Evolutionary conservation across 2,888 invertebrate species (phyloP).

Genomic region (Loripinus fragilis): DNA sequence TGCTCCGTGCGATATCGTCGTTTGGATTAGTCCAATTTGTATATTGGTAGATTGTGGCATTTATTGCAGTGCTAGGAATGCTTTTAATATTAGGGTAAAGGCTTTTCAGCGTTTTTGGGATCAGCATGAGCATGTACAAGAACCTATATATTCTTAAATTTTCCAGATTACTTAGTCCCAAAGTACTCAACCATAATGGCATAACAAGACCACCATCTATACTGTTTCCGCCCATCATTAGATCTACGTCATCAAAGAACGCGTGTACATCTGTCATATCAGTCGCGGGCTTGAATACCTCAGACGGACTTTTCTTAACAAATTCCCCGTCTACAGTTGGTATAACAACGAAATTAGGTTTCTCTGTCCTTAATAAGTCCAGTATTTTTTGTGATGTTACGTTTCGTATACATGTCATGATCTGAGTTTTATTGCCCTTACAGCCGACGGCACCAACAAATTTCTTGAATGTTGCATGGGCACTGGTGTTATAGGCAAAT

Average conservation of each 20-base stretch:
- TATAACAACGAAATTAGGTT: background rate
- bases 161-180: background rate
- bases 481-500: background rate
- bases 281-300: background rate
- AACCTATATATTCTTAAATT: background rate
- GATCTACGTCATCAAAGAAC: background rate
- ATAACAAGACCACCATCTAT: background rate
- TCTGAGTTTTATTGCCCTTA: background rate
- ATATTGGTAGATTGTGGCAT: background rate
- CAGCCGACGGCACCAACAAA: background rate
- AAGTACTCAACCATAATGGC: too few relatives aligned
- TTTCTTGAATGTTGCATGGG: background rate
- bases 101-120: background rate
- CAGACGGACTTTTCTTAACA: background rate
- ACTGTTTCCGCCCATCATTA: constrained; percentile 8
- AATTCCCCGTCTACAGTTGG: background rate
- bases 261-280: background rate
- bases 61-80: background rate
- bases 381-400: background rate
- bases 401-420: background rate
- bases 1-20: background rate
- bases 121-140: background rate
- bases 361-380: background rate
- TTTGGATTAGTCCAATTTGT: constrained; percentile 2
- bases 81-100: background rate